These are phyloP conservation scores for Acrocephalus kingi DNA, from an alignment of 2,113 vertebrate species.

Conservation along the genomic window DNA sequence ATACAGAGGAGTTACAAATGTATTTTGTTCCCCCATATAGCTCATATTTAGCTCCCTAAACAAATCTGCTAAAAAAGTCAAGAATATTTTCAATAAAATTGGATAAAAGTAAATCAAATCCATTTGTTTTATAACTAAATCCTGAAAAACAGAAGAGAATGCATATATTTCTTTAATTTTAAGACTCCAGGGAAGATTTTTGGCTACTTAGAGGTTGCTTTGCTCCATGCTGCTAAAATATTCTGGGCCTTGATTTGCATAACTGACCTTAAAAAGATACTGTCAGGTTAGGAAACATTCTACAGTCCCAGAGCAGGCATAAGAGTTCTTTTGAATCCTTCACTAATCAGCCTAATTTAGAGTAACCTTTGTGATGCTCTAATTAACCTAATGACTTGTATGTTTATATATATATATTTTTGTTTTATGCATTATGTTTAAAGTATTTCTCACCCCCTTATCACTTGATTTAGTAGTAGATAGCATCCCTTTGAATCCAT, in stretches of 20 bases:
- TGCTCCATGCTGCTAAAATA: not conserved
- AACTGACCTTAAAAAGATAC: not conserved
- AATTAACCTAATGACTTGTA: not conserved
- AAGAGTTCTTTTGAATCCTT: not conserved
- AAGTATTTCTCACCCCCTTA: not conserved
- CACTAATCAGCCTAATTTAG: not conserved
- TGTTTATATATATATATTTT: not conserved
- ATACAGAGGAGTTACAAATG: not conserved
- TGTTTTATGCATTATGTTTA: not conserved
- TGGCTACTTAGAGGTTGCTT: not conserved
- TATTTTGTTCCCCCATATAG: not conserved
- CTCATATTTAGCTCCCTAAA: not conserved
- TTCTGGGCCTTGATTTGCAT: not conserved
- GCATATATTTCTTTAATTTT: constrained; percentile 18
- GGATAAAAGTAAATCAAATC: constrained; percentile 21
- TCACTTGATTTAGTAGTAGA: not conserved
- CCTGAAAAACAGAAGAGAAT: constrained; percentile 4
- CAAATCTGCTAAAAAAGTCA: constrained; percentile 8
- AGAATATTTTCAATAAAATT: constrained; percentile 22
- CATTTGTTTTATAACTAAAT: constrained; percentile 7
- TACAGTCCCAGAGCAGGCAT: not conserved
- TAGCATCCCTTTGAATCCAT: not conserved
- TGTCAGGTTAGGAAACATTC: not conserved
- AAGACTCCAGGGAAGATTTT: not conserved
- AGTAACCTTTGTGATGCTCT: not conserved